Conservation (phyloP, 2,888 invertebrate species). For the Heterodera filipjevi region DNA sequence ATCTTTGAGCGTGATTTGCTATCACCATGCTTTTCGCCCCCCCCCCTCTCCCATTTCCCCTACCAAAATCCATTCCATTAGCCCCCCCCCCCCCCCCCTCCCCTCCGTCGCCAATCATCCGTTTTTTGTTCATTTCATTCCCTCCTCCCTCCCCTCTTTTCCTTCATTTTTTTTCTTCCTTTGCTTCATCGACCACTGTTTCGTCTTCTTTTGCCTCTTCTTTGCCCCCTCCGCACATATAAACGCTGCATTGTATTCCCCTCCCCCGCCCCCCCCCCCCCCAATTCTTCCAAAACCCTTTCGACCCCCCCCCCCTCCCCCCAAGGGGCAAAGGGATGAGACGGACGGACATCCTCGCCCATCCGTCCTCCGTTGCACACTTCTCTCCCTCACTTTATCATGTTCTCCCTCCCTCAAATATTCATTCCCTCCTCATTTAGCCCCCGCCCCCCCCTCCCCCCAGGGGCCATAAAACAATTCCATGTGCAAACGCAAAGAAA, state of each 20-base stretch:
- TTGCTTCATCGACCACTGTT: background rate
- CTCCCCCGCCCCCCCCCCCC: background rate
- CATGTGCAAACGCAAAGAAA: too few species aligned
- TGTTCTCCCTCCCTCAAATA: background rate
- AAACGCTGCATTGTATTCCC: background rate
- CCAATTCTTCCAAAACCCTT: background rate
- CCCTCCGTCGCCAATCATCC: background rate
- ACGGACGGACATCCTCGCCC: too few species aligned
- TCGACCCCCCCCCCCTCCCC: background rate
- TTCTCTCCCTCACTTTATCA: background rate
- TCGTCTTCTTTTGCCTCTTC: background rate
- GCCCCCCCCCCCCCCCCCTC: background rate
- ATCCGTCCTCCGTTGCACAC: too few species aligned
- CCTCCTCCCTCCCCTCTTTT: background rate
- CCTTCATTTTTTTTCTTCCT: background rate
- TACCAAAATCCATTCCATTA: slow-evolving; percentile 8
- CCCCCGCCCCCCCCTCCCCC: background rate
- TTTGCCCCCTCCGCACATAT: background rate
- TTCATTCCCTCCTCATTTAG: background rate
- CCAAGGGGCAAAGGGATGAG: too few species aligned
- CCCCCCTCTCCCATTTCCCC: too few species aligned
- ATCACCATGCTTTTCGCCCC: background rate
- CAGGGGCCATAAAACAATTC: too few species aligned
- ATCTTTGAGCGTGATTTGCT: background rate
- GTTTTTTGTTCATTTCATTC: background rate